phyloP scores from a whole-genome alignment of 2,797 vertebrate species.

The Danio choprae region DNA sequence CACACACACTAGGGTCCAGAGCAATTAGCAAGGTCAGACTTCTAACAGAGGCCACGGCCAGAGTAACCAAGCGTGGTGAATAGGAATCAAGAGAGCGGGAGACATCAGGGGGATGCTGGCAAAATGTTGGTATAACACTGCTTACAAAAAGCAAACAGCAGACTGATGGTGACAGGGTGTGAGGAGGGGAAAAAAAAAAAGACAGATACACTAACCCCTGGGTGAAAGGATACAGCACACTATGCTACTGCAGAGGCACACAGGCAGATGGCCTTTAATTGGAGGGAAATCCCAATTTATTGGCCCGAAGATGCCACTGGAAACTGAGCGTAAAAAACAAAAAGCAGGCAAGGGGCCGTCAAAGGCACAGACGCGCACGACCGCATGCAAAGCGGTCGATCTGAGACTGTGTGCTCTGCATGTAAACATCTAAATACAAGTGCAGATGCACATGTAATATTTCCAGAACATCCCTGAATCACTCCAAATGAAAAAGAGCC shows the following conservation, averaged over 20 bases:
- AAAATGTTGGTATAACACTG: conserved; percentile 58
- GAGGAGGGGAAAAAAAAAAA: conserved; percentile 19
- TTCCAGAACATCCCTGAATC: conserved; percentile 24
- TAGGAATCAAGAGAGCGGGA: conserved; percentile 30
- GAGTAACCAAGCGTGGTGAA: conserved; percentile 53
- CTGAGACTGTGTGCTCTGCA: not conserved
- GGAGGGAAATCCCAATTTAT: conserved; percentile 58
- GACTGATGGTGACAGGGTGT: conserved; percentile 44
- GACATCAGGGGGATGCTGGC: conserved; percentile 45
- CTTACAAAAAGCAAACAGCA: conserved; percentile 48
- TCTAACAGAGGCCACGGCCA: conserved; percentile 54
- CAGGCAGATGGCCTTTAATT: conserved; percentile 64
- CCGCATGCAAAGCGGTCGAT: conserved; percentile 18
- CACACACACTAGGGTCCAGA: conserved; percentile 56
- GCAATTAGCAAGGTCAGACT: conserved; percentile 65
- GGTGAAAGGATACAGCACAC: conserved; percentile 40
- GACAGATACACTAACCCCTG: conserved; percentile 34
- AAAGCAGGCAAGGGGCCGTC: conserved; percentile 30
- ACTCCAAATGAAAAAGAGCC: conserved; percentile 41
- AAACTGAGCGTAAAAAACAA: conserved; percentile 44
- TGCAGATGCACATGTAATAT: conserved; percentile 32
- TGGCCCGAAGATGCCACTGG: conserved; percentile 51
- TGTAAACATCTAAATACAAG: conserved; percentile 29
- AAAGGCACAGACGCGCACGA: conserved; percentile 18
- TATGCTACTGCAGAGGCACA: conserved; percentile 40